A percentile compares a stretch with the other conserved stretches of the same genome.
Conservation (phyloP, 92 coral and sea anemone genomes). For the Desmophyllum pertusum region DNA sequence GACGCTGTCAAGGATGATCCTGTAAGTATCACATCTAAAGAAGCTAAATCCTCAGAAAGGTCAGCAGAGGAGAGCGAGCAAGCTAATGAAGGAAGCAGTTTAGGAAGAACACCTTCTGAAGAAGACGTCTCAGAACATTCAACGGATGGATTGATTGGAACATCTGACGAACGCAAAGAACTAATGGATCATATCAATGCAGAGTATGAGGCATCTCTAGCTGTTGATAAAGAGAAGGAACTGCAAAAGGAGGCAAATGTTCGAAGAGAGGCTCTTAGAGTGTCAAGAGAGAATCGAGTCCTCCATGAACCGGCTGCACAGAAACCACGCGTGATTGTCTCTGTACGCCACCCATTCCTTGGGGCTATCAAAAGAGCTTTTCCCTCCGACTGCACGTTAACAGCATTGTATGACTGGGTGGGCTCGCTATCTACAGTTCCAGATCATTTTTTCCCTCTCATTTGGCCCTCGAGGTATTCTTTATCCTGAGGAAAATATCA, state of each 20-base stretch:
- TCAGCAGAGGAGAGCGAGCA: too few species aligned
- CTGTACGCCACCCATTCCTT: slow-evolving; percentile 49
- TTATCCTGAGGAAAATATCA: slow-evolving; percentile 34
- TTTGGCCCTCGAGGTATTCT: slow-evolving; percentile 24
- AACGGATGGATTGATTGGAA: slow-evolving; percentile 41
- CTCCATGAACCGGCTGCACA: slow-evolving; percentile 14
- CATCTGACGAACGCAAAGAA: slow-evolving; percentile 43
- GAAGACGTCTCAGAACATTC: neutral
- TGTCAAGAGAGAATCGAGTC: slow-evolving; percentile 33
- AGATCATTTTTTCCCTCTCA: slow-evolving; percentile 31
- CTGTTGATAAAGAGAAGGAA: slow-evolving; percentile 38
- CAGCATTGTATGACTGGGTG: slow-evolving; percentile 50
- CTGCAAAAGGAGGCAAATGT: slow-evolving; percentile 6
- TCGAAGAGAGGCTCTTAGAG: slow-evolving; percentile 30
- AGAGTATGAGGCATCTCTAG: slow-evolving; percentile 44
- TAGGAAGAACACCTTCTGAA: slow-evolving; percentile 5
- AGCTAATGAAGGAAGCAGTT: too few species aligned
- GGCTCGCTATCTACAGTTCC: slow-evolving; percentile 54
- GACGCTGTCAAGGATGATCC: too few species aligned
- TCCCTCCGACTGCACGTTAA: slow-evolving; percentile 21
- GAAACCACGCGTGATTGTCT: slow-evolving; percentile 37
- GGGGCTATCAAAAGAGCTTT: slow-evolving; percentile 45
- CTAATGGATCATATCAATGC: slow-evolving; percentile 28
- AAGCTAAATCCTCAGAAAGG: too few species aligned
- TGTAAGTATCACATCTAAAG: too few species aligned